Conservation (phyloP, 2,888 invertebrate genomes). For the Subacronicta megacephala region DNA sequence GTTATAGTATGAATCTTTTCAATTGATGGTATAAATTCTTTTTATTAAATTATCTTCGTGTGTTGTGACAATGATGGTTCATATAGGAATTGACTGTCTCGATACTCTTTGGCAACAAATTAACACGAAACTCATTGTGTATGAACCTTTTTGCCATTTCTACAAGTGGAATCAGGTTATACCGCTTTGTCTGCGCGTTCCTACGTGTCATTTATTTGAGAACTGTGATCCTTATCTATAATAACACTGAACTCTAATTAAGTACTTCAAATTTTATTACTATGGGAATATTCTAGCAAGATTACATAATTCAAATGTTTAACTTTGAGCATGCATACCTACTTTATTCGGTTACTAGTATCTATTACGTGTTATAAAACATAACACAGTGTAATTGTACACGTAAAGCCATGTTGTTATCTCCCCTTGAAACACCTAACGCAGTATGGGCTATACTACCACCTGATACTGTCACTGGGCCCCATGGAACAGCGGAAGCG, state of each 20-base stretch:
- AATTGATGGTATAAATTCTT: neutral
- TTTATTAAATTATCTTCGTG: neutral
- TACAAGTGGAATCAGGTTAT: neutral
- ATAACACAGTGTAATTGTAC: neutral
- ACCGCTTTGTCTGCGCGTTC: neutral
- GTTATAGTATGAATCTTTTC: slow-evolving; percentile 7
- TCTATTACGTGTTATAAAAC: too few relatives aligned
- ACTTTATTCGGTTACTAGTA: neutral
- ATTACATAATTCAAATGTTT: neutral
- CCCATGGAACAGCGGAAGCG: slow-evolving; percentile 69
- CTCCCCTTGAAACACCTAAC: slow-evolving; percentile 24
- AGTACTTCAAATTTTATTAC: slow-evolving; percentile 3
- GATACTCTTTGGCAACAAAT: neutral
- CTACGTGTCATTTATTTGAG: neutral
- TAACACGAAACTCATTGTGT: neutral
- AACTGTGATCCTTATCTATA: slow-evolving; percentile 8
- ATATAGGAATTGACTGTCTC: neutral
- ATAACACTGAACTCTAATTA: slow-evolving; percentile 6
- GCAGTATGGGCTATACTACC: slow-evolving; percentile 25
- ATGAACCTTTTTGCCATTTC: neutral
- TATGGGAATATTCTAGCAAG: slow-evolving; percentile 10
- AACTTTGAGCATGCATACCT: neutral
- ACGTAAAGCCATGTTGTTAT: slow-evolving; percentile 10
- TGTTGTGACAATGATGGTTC: neutral
- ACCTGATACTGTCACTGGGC: slow-evolving; percentile 55